A percentile compares a stretch with the other conserved stretches of the same genome.
Conservation (phyloP, 1,140 invertebrate genomes). For the Stegodyphus mimosarum region DNA sequence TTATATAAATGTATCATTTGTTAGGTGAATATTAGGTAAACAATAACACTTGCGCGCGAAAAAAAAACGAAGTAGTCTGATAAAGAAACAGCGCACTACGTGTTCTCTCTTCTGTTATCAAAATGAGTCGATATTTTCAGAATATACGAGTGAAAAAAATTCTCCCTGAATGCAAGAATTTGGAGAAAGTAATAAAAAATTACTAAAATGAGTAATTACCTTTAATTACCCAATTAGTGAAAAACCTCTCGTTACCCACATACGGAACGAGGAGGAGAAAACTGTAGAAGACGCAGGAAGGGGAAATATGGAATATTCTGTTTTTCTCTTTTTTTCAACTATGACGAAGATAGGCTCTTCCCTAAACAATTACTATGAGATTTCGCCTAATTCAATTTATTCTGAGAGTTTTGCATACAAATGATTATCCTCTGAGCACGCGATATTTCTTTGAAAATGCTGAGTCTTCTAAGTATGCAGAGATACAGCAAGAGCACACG, state of each 20-base stretch:
- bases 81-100: too few relatives aligned
- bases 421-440: conserved; percentile 55
- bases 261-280: conserved; percentile 23
- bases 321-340: neutral
- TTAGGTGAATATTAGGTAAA: too few relatives aligned
- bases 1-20: too few relatives aligned
- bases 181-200: conserved; percentile 1
- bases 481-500: too few relatives aligned
- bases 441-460: conserved; percentile 18
- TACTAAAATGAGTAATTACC: conserved; percentile 29
- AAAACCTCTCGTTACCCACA: conserved; percentile 28
- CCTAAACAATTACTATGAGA: conserved; percentile 59
- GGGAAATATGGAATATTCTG: conserved; percentile 5
- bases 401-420: conserved; percentile 59
- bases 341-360: conserved; percentile 50
- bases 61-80: too few relatives aligned
- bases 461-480: too few relatives aligned
- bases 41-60: too few relatives aligned
- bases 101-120: neutral
- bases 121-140: neutral
- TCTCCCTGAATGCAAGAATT: neutral
- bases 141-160: neutral
- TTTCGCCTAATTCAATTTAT: conserved; percentile 61
- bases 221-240: conserved; percentile 53
- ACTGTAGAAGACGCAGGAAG: neutral